A percentile compares a stretch with the other conserved stretches of the same genome.
phyloP scores from a whole-genome alignment of 2,797 vertebrate genomes.

The Erpetoichthys calabaricus region DNA sequence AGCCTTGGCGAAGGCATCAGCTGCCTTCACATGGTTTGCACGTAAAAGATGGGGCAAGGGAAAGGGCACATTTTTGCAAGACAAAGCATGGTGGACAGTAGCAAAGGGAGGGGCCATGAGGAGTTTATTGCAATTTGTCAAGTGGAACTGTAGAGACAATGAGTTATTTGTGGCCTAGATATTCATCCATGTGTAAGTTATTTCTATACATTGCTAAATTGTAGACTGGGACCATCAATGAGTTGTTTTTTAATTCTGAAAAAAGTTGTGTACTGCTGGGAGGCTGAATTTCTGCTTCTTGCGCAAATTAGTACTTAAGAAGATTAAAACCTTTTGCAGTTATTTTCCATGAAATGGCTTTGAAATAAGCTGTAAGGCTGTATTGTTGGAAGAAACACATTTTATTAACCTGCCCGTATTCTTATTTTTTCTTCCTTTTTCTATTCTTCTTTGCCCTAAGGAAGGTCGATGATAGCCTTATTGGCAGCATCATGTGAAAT shows the following conservation, averaged over 20 bases:
- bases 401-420: background rate
- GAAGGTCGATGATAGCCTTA: too few species aligned
- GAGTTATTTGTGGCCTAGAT: conserved; percentile 60
- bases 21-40: conserved; percentile 28
- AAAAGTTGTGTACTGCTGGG: too few species aligned
- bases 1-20: conserved; percentile 44
- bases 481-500: too few species aligned
- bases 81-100: conserved; percentile 30
- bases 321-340: background rate
- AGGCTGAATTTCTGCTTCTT: too few species aligned
- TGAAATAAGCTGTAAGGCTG: background rate
- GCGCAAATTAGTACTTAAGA: background rate
- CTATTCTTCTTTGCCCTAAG: too few species aligned
- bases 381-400: background rate
- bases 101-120: conserved; percentile 19
- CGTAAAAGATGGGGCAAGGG: conserved; percentile 25
- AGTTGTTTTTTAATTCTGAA: conserved; percentile 20
- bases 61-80: conserved; percentile 37
- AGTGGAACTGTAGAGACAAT: conserved; percentile 23
- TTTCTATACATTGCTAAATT: conserved; percentile 34
- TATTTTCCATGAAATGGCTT: background rate
- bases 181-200: conserved; percentile 52
- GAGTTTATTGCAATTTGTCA: conserved; percentile 29
- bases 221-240: conserved; percentile 24
- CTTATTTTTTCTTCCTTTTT: background rate